These are phyloP conservation scores for Columba guinea DNA, from an alignment of 2,797 vertebrate genomes.

Conservation along the genomic window DNA sequence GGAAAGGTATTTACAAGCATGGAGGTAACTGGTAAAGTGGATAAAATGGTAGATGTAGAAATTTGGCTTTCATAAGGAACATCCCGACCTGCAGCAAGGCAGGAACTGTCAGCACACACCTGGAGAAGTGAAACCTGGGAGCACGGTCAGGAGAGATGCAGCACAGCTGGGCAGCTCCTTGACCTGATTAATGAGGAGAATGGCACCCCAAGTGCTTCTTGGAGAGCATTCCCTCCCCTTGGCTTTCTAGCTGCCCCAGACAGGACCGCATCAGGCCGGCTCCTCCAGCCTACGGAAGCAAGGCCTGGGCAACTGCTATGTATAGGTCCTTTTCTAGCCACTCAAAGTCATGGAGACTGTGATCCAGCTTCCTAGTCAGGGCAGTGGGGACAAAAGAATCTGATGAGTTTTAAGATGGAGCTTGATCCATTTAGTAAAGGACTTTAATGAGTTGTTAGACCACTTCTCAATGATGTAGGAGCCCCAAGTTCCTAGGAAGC, in stretches of 20 bases:
- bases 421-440: neutral
- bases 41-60: neutral
- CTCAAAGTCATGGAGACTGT: neutral
- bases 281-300: neutral
- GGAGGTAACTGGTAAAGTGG: neutral
- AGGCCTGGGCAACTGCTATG: neutral
- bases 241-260: neutral
- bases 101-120: neutral
- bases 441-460: neutral
- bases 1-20: neutral
- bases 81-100: neutral
- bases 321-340: neutral
- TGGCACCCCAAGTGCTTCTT: neutral
- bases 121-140: neutral
- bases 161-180: neutral
- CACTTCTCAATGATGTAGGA: neutral
- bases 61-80: neutral
- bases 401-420: neutral
- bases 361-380: neutral
- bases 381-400: neutral
- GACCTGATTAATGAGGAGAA: neutral
- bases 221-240: neutral
- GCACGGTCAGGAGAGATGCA: neutral
- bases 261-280: neutral
- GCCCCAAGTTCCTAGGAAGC: neutral